Percentiles rank a stretch among this genome's conserved stretches.
Evolutionary conservation across 2,888 invertebrate genomes (phyloP).

Genomic region (Tricholauxania praeusta): DNA sequence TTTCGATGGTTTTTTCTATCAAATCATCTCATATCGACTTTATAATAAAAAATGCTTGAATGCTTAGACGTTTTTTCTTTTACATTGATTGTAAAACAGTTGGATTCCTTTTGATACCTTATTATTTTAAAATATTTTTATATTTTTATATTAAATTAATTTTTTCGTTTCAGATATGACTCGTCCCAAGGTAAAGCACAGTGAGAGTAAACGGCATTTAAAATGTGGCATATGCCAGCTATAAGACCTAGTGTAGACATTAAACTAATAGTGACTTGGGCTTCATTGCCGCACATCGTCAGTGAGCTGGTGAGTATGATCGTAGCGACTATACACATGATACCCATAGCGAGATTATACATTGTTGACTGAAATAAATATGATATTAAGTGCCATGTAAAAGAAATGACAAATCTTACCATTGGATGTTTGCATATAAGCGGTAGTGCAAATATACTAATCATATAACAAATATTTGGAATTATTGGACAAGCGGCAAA

Average conservation of each 20-base stretch:
- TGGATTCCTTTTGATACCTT: too few species aligned
- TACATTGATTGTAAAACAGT: too few species aligned
- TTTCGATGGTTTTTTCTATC: too few species aligned
- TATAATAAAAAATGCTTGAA: too few species aligned
- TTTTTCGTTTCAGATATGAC: not conserved
- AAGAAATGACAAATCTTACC: not conserved
- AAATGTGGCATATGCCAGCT: not conserved
- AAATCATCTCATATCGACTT: too few species aligned
- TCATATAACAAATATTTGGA: not conserved
- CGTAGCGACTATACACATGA: not conserved
- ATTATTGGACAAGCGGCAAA: not conserved
- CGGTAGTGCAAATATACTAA: not conserved
- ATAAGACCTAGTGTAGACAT: not conserved
- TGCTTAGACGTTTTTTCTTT: too few species aligned
- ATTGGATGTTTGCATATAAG: not conserved
- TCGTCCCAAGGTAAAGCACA: not conserved
- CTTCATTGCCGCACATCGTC: not conserved
- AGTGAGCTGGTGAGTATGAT: not conserved
- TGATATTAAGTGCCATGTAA: not conserved
- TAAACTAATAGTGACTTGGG: not conserved
- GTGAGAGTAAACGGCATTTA: not conserved
- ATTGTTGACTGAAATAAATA: not conserved
- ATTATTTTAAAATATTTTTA: too few species aligned
- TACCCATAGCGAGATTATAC: not conserved
- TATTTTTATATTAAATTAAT: not conserved